Base-by-base conservation (phyloP, 2,888 invertebrate genomes). In the Nomada lathburiana region DNA sequence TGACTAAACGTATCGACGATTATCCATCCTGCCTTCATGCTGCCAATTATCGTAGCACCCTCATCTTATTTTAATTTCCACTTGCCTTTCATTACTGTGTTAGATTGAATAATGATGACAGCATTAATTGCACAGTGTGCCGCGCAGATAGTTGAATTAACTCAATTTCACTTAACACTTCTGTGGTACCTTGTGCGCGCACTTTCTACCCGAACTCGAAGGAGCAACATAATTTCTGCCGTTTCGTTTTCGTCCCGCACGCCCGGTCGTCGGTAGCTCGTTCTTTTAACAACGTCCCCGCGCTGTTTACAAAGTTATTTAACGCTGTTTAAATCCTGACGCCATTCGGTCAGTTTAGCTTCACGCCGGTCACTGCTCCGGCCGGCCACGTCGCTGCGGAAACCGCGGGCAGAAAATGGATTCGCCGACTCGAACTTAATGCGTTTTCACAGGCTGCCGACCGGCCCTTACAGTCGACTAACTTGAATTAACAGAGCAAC, bases 391-490 rank as follows among this genome's bases (percentile, higher is more conserved):
- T 53, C 60, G 79, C 36, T 53, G 75, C 73, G 75, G 68, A 57
- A 68, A 79, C 55, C 80, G 80, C 63, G 53, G 74, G 74, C 76
- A 68, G 73, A 87, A 85, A 87, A 87, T 83, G 75, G 81, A 85
- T 76, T 80, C 76, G 76, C 71, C 80, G 81, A 86, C 80, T 86
- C 84, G 83, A 81, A 88, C 85, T 87, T 89, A 85, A 89, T 80
- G 84, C 80, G 73, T 86, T 89, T 87, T 89, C 82, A 87, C 84
- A 81, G 83, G 72, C 76, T 68, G 68, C 76, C 80, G 85, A 65
- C 76, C 79, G 80, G 69, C 80, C 79, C 83, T 89, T 88, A 83
- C 80, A 85, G 50, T 72, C 83, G 75, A 84, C 74, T 82, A 77
- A 87, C 79, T 68, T 81, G 84, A 89, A 88, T 88, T 88, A 86